Evolutionary conservation across 1,140 invertebrate species (phyloP), one percentile per base, ranked within the genome.

Genomic region (Leptinotarsa lineolata): DNA sequence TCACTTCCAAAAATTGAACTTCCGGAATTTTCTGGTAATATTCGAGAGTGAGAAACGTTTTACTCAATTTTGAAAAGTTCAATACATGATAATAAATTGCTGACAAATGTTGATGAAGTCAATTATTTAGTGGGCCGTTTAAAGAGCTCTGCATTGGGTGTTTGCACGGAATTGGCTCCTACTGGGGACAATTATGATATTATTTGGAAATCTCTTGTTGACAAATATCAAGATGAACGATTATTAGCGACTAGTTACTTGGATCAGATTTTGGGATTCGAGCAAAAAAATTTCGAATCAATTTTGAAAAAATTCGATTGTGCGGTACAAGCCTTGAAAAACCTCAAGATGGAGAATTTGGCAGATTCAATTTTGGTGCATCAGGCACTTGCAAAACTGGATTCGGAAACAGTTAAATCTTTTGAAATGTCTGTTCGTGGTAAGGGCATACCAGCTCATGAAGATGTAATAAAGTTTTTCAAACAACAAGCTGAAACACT

Each of bases 291-390:
- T 21, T 16, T 68, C 13, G 22, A 58, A 22, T 21, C 18, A 70
- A 58, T 70, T 70, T 60, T 70, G 48, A 46, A 70, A 30, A 70
- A 54, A 58, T 70, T 70, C 44, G 45, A 70, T 58, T 58, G 13
- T 21, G n/a, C 45, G 21, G 24, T 70, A 22, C 13, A 54, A 18
- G 68, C 68, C 22, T 60, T 70, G 18, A 48, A 58, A 54, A 48
- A 70, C 12, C 44, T 70, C 2, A 58, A 59, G 12, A 20, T 70
- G 15, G 2, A 48, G 4, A 46, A 69, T 30, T 60, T 68, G 15
- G 66, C 66, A 11, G 66, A 68, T 39, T 68, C 15, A 16, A 68
- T 68, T 44, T 48, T 68, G 18, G 16, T 20, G 5, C 39, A 39
- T 39, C 24, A 24, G 39, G 66, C 66, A 2, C 39, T 68, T 44